Base-by-base conservation (phyloP, 2,797 vertebrate species). In the Melanotaenia trifasciata region DNA sequence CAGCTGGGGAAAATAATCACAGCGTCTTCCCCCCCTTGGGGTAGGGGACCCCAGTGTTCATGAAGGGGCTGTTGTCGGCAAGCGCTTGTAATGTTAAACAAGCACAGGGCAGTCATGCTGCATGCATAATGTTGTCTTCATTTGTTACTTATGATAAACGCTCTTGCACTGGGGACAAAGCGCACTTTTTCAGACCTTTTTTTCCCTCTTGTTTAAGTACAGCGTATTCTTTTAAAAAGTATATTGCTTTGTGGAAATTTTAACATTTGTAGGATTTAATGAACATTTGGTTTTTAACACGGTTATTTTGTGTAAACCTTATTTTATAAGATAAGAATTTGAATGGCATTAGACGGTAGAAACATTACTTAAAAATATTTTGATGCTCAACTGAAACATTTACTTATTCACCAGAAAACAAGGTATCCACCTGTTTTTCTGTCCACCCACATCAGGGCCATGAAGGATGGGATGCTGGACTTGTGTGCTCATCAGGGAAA, bases 51-150 rank as follows among this genome's bases (percentile, higher is more conserved):
- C 75, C 84, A 79, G 11, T 79, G 85, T 81, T 79, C 76, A 78
- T 80, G 76, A 87, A 83, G 87, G 76, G 75, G 82, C 81, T 75
- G 79, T 89, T 86, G 82, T 85, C 78, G 78, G 88, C 86, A 82
- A 91, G 83, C 72, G 72, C 87, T 90, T 90, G 90, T 85, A 67
- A 68, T 92, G 88, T 92, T 86, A 82, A 93, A 92, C 90, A 89
- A 93, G 87, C 87, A 71, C 83, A 84, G 88, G 86, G 87, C 86
- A 89, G 92, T 90, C 89, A 76, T 56, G 81, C 83, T 83, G 90
- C 90, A 92, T 94, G 93, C 93, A 94, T 94, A 93, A 92, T 92
- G 78, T 86, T 80, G 83, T 93, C 85, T 92, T 91, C 89, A 93
- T 94, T 94, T 94, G 92, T 93, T 92, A 80, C 85, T 86, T 76